Evolutionary conservation across 2,797 vertebrate species (phyloP), one percentile per base, ranked within the genome.

Genomic region (Sorex maritimensis): DNA sequence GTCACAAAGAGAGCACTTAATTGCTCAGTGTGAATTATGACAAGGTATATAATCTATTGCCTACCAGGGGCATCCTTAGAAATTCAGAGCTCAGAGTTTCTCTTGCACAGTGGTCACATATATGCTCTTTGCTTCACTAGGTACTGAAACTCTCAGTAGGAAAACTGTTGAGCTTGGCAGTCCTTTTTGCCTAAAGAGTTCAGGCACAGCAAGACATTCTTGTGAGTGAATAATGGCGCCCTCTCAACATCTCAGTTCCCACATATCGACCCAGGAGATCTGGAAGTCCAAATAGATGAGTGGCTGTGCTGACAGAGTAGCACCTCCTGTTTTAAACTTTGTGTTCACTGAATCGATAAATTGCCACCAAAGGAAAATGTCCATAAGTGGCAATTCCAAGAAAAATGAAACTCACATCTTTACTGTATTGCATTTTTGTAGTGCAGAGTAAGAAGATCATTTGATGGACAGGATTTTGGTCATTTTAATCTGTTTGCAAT

Each of bases 401-500:
- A 61, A 46, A 90, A 90, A 78, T 24, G 30, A 74, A 88, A 34
- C 38, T 46, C 46, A 12, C 69, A 2, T 75, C 46, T 82, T 46
- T 93, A 6, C 58, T 96, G 21, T 61, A 46, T 11, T 63, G 30
- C 41, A 75, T 52, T 52, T 52, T 52, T 52, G 49, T 52, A 14
- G 30, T 89, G 6, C 23, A 72, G 46, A 49, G 30, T 68, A 58
- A 69, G 63, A 71, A 19, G 26, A 68, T 11, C 2, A 24, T 90
- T 86, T 81, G 85, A 72, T 58, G 24, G 46, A 30, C 21, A 91
- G 55, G 24, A 26, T 3, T 88, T 85, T 93, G 41, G 8, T 73
- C 61, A 67, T 65, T 88, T 83, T 61, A 61, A 28, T 71, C 74
- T 24, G 26, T 88, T 82, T 90, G 63, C 72, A 19, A 52, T 68